Percentiles rank a stretch among this genome's conserved stretches.
Conservation (phyloP, 2,888 invertebrate species). For the Sinotaia quadrata region DNA sequence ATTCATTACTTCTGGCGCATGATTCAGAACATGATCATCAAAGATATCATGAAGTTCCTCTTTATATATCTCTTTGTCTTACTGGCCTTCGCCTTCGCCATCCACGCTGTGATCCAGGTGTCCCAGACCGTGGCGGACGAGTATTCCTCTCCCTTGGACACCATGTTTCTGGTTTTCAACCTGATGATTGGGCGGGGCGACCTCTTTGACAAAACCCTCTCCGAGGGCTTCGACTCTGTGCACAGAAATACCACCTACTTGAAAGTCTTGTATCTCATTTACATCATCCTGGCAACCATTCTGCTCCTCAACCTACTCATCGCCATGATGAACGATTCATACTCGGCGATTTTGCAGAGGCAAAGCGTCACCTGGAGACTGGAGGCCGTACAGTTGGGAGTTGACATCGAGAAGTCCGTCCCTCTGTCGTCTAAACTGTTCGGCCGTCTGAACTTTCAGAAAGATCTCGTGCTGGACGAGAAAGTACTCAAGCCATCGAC, state of each 20-base stretch:
- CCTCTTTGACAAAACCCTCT: constrained; percentile 53
- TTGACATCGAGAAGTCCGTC: constrained; percentile 58
- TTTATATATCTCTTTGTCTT: constrained; percentile 67
- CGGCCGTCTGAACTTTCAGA: constrained; percentile 35
- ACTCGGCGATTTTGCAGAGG: constrained; percentile 52
- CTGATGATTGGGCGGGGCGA: constrained; percentile 69
- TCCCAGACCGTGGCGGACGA: constrained; percentile 36
- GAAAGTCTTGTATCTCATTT: constrained; percentile 62
- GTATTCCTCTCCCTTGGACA: constrained; percentile 52
- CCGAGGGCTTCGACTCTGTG: constrained; percentile 11
- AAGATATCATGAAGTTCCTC: constrained; percentile 65
- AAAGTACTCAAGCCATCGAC: not conserved
- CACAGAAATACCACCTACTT: constrained; percentile 42
- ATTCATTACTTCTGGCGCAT: constrained; percentile 69
- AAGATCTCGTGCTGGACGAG: constrained; percentile 11
- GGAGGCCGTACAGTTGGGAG: constrained; percentile 64
- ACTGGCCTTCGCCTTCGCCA: constrained; percentile 66
- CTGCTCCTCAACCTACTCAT: constrained; percentile 64
- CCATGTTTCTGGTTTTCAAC: constrained; percentile 66
- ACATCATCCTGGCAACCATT: constrained; percentile 63
- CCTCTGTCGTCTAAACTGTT: constrained; percentile 42
- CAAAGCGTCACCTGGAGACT: constrained; percentile 66
- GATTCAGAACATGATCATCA: constrained; percentile 66
- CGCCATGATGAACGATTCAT: constrained; percentile 69
- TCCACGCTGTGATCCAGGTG: constrained; percentile 61